phyloP scores from a whole-genome alignment of 2,888 invertebrate species.

The Lithosia quadra region DNA sequence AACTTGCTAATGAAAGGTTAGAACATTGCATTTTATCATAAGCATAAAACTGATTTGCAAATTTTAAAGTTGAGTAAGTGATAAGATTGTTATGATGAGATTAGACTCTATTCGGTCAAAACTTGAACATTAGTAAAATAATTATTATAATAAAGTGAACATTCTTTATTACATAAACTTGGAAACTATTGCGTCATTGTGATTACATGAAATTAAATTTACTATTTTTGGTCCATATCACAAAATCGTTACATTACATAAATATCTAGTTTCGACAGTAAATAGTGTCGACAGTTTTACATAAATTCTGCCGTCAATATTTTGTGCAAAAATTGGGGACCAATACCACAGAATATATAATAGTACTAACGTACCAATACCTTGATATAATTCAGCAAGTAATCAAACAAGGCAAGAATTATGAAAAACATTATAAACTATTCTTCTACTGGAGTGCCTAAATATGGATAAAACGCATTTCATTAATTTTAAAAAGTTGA shows the following conservation, averaged over 20 bases:
- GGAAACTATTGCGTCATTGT: background rate
- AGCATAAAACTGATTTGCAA: background rate
- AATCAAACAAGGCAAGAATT: too few relatives aligned
- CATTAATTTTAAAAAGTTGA: too few relatives aligned
- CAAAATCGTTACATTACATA: background rate
- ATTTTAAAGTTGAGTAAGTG: background rate
- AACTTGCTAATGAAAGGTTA: constrained; percentile 1
- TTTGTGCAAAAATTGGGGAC: background rate
- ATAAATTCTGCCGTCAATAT: background rate
- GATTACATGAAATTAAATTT: background rate
- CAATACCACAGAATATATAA: too few relatives aligned
- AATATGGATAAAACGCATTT: too few relatives aligned
- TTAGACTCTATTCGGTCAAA: background rate
- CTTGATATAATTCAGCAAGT: too few relatives aligned
- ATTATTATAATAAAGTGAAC: background rate
- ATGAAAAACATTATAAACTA: too few relatives aligned
- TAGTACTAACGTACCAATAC: too few relatives aligned
- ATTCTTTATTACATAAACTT: constrained; percentile 1
- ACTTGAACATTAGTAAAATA: background rate
- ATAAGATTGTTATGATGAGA: background rate
- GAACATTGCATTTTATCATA: background rate
- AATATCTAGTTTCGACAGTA: constrained; percentile 1
- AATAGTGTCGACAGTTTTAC: background rate
- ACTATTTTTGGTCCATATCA: background rate
- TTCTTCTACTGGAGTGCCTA: too few relatives aligned